Base-by-base conservation (phyloP, 2,797 vertebrate species). In the Catostomus latipinnis region DNA sequence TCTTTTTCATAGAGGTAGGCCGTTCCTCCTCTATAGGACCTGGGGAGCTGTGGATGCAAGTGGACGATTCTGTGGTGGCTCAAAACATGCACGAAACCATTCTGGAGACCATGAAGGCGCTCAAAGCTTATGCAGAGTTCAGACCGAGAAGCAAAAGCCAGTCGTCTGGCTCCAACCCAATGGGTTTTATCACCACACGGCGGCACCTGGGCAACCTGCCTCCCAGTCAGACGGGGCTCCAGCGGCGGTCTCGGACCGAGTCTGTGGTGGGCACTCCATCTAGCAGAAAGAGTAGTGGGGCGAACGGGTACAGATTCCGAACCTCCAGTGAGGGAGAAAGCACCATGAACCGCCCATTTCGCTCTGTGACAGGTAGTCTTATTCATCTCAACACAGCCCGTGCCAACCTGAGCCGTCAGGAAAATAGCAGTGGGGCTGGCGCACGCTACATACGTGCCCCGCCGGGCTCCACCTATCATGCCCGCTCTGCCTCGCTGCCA, bases 31-130 rank as follows among this genome's bases (percentile, higher is more conserved):
- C 96, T 4, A 98, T 97, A 0, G 98, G 98, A 0, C 96, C 98
- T 0, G 98, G 98, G 0, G 98, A 99, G 74, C 93, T 99, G 34
- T 99, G 98, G 98, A 99, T 99, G 98, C 97, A 99, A 89, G 98
- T 98, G 78, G 98, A 99, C 0, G 98, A 99, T 71, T 96, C 96
- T 0, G 98, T 99, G 0, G 98, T 99, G 78, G 98, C 98, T 54
- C 98, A 99, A 76, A 97, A 96, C 78, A 99, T 99, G 97, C 98
- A 99, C 0, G 98, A 99, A 85, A 96, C 97, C 86, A 98, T 99
- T 87, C 81, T 99, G 90, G 96, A 98, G 58, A 99, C 97, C 0
- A 99, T 99, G 98, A 97, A 96, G 84, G 96, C 97, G 6, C 87
- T 99, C 2, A 98, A 98, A 71, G 97, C 97, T 6, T 98, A 96